phyloP scores from a whole-genome alignment of 2,888 invertebrate genomes.

The Anorthoa munda region DNA sequence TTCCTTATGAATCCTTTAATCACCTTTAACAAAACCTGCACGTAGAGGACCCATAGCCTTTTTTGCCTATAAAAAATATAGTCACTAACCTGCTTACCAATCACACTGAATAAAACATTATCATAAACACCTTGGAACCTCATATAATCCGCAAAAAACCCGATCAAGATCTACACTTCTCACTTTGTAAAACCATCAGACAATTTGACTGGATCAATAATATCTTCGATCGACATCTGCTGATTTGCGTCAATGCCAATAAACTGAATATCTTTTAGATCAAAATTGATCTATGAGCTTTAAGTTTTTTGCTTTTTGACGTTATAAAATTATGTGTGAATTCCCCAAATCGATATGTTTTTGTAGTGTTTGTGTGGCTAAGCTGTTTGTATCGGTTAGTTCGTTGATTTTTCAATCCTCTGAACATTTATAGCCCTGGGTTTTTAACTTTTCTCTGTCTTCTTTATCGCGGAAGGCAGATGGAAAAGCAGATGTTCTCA shows the following conservation, averaged over 20 bases:
- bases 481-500: too few species aligned
- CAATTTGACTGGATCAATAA: slow-evolving; percentile 31
- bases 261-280: slow-evolving; percentile 21
- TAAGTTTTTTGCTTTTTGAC: slow-evolving; percentile 22
- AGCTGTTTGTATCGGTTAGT: background rate
- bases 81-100: slow-evolving; percentile 18
- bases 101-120: slow-evolving; percentile 16
- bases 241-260: slow-evolving; percentile 24
- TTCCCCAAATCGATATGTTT: background rate
- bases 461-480: too few species aligned
- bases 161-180: slow-evolving; percentile 22
- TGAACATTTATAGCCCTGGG: too few species aligned
- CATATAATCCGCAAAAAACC: slow-evolving; percentile 40
- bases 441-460: too few species aligned
- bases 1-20: background rate
- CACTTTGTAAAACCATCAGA: slow-evolving; percentile 34
- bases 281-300: slow-evolving; percentile 34
- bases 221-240: slow-evolving; percentile 43
- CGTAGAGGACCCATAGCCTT: background rate
- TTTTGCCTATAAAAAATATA: background rate
- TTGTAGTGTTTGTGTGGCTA: background rate
- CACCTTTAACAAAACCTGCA: background rate
- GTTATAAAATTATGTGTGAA: background rate
- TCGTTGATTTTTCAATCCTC: background rate
- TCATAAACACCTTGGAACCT: slow-evolving; percentile 21